Evolutionary conservation across 2,888 invertebrate genomes (phyloP), one percentile per base, ranked within the genome.

Genomic region (Sarcophaga rosellei): DNA sequence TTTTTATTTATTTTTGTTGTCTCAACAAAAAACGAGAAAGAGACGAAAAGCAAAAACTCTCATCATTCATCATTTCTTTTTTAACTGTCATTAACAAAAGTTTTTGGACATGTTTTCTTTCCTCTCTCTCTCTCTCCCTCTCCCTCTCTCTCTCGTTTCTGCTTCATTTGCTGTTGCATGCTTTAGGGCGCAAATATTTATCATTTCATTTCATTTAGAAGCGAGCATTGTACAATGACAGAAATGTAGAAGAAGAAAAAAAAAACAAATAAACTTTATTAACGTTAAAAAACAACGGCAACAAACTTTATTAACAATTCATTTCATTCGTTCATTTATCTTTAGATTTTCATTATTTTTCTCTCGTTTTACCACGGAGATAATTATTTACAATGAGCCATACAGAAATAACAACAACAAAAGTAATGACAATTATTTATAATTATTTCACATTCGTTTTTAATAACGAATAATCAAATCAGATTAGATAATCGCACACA

Each of bases 21-120:
- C 35, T 35, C 3, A 35, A 35, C 35, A 35, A 10, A 35, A 10
- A 35, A 8, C 8, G 35, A 35, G 8, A 35, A 53, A 1, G n/a
- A n/a, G 11, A 45, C 20, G n/a, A 10, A 66, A 66, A 45, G 5
- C 17, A n/a, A 44, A 66, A n/a, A 35, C n/a, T 45, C 20, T 20
- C 45, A 45, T 66, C 25, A 25, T 35, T 35, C 35, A 65, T 66
- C 12, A 66, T 20, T n/a, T n/a, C n/a, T n/a, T 45, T 20, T 66
- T 66, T 66, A 15, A 15, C 21, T 68, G 68, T 68, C 68, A 68
- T 68, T 47, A 68, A 11, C 47, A 68, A 23, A 68, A 68, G 45
- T 68, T 47, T 47, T 68, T 15, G 12, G 21, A 15, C 11, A 53
- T 53, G 53, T 5, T 15, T 53, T 53, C 15, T 10, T 35, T 35